These are phyloP conservation scores for Drosophila sp. DNA, from an alignment of 1,140 invertebrate species.

Conservation along the genomic window DNA sequence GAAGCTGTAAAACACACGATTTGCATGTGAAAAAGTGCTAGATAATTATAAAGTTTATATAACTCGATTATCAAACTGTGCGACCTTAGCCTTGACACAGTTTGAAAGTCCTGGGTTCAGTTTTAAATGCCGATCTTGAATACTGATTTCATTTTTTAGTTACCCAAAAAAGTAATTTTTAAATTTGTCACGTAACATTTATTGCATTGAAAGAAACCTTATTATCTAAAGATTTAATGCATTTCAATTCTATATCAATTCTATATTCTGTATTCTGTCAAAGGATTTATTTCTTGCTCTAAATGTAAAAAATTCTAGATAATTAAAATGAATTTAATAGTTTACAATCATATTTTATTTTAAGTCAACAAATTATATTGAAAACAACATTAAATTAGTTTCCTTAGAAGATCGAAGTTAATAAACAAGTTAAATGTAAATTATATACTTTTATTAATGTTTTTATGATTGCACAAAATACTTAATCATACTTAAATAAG, in stretches of 20 bases:
- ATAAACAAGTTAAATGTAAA: not conserved
- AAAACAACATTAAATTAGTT: not conserved
- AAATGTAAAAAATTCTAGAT: no score
- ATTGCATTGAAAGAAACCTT: not conserved
- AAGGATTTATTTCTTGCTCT: no score
- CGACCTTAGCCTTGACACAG: conserved; percentile 54
- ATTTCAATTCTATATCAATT: conserved; percentile 1
- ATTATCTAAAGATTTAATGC: not conserved
- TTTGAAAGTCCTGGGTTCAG: conserved; percentile 39
- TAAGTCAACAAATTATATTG: no score
- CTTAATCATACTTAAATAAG: conserved; percentile 11
- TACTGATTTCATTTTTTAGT: not conserved
- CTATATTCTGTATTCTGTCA: no score
- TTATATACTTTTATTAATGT: not conserved
- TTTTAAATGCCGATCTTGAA: conserved; percentile 23
- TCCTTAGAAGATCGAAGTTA: not conserved
- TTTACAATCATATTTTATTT: no score
- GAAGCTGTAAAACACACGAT: conserved; percentile 12
- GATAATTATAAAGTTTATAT: conserved; percentile 39
- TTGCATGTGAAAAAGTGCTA: conserved; percentile 23
- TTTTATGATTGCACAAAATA: not conserved
- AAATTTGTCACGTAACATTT: conserved; percentile 9
- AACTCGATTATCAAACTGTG: conserved; percentile 49
- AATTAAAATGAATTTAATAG: no score
- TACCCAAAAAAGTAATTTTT: not conserved